Evolutionary conservation across 2,797 vertebrate species (phyloP), one percentile per base, ranked within the genome.

Genomic region (Muraenolepis orangiensis): DNA sequence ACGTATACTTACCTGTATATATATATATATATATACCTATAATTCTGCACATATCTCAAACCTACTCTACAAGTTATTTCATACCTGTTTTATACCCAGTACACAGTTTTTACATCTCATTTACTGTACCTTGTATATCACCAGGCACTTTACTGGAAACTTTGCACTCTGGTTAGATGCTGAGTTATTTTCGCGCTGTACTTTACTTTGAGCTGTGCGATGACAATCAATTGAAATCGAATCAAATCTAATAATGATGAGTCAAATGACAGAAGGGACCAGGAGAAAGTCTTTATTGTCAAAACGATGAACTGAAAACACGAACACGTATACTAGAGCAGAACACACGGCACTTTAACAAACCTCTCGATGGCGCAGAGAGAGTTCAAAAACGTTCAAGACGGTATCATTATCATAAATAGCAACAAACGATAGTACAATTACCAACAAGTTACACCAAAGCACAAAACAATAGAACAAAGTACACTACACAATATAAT

Each of bases 391-490:
- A 51, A n/a, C 46, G n/a, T 20, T n/a, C n/a, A n/a, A 51, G 46
- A 51, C 46, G 6, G 75, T 31, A 64, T 76, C 69, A 76, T 76
- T 70, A 76, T 79, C 86, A 94, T 93, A 94, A 93, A 95, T 93
- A 93, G 75, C 83, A 75, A 79, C 78, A 85, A 71, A 31, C 18
- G 32, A 69, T 69, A 30, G 20, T 40, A 57, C 64, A 78, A 72
- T 36, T 75, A 79, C 75, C 70, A 78, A 77, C 69, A 79, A 78
- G 78, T 75, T n/a, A 81, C 36, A 77, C 75, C 77, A 81, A 85
- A 80, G 70, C 70, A 73, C 78, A 61, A 80, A 20, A 86, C 81
- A 87, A 75, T 79, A 82, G 71, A 70, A 76, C n/a, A n/a, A n/a
- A n/a, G n/a, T n/a, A n/a, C n/a, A 73, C 57, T 8, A 80, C 79